These are phyloP conservation scores for Rhinogobius similis DNA, from an alignment of 2,113 vertebrate species.

Conservation along the genomic window DNA sequence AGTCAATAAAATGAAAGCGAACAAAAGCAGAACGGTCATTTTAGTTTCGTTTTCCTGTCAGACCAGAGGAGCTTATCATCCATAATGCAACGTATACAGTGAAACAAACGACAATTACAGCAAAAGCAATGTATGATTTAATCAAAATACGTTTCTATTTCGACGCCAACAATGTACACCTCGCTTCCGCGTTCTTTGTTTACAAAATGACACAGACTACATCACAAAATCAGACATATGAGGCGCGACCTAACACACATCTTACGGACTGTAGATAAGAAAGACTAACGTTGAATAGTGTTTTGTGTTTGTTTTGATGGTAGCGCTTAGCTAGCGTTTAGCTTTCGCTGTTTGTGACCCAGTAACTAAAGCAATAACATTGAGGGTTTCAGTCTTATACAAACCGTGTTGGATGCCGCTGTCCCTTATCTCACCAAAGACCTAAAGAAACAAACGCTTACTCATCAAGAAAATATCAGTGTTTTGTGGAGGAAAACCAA, in stretches of 20 bases:
- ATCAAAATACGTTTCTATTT: conserved; percentile 4
- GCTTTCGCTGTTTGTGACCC: conserved; percentile 55
- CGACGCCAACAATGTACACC: conserved; percentile 38
- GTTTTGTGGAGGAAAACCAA: conserved; percentile 45
- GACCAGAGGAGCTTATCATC: neutral
- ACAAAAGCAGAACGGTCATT: neutral
- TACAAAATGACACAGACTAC: conserved; percentile 6
- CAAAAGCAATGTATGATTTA: conserved; percentile 2
- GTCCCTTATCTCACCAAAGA: conserved; percentile 31
- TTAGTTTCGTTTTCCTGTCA: conserved; percentile 2
- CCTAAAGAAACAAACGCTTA: conserved; percentile 29
- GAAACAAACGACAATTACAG: neutral
- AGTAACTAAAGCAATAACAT: conserved; percentile 41
- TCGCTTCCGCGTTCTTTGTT: conserved; percentile 50
- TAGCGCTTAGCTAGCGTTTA: conserved; percentile 55
- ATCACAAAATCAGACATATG: rapidly evolving
- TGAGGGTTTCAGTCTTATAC: conserved; percentile 34
- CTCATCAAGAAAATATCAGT: conserved; percentile 18
- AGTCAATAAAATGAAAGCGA: neutral
- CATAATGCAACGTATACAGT: neutral
- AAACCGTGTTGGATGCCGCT: conserved; percentile 57
- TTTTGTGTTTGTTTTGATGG: conserved; percentile 31
- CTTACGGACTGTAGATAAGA: no score
- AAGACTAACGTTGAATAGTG: neutral
- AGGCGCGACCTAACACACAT: neutral